These are phyloP conservation scores for Lytechinus pictus DNA, from an alignment of 35 echinoderm and acorn worm species.

Conservation along the genomic window DNA sequence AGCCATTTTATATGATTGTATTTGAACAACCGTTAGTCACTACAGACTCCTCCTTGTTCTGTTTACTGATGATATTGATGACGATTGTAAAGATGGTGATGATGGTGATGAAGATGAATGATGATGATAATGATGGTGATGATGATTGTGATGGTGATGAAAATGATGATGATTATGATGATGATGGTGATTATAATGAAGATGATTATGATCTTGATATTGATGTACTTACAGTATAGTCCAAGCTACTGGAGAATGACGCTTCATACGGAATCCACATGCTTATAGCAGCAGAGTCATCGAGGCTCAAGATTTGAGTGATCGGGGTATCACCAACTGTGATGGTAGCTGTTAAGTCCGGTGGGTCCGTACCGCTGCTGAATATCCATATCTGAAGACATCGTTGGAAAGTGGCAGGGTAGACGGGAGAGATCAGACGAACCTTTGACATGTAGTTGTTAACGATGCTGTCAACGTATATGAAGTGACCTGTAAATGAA, in stretches of 20 bases:
- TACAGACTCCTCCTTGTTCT: too few species aligned
- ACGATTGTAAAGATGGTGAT: too few species aligned
- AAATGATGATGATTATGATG: too few species aligned
- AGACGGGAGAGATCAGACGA: constrained; percentile 52
- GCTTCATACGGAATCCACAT: not conserved
- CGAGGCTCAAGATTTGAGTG: not conserved
- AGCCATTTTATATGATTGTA: too few species aligned
- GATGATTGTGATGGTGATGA: too few species aligned
- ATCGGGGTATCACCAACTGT: constrained; percentile 17
- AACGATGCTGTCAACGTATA: constrained; percentile 60
- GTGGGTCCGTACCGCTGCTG: constrained; percentile 33
- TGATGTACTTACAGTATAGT: constrained; percentile 31
- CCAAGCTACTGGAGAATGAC: not conserved
- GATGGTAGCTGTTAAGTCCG: not conserved
- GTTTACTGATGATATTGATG: too few species aligned
- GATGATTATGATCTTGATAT: too few species aligned
- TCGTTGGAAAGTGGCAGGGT: constrained; percentile 59
- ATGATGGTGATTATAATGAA: too few species aligned
- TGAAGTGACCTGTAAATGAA: constrained; percentile 55
- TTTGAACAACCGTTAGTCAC: too few species aligned
- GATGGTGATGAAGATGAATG: too few species aligned
- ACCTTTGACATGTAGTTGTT: constrained; percentile 27
- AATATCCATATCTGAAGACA: constrained; percentile 70
- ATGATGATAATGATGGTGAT: too few species aligned
- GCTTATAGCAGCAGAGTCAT: not conserved